phyloP scores from a whole-genome alignment of 2,888 invertebrate species.

The Ornithoptera alexandrae region DNA sequence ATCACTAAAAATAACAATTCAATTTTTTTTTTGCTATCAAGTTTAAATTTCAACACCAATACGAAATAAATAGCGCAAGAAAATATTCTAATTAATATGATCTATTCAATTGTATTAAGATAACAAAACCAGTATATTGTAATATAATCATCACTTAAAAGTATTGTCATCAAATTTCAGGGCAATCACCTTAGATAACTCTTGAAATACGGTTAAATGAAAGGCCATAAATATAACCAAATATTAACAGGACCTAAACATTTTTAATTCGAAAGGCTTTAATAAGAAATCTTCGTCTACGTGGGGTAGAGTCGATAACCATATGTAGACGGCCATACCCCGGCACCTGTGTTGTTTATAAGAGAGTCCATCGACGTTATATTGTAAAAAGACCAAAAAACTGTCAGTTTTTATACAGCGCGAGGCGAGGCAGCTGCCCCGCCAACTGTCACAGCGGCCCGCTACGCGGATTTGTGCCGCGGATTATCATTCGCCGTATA shows the following conservation, averaged over 20 bases:
- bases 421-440: constrained; percentile 72
- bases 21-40: background rate
- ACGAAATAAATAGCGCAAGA: background rate
- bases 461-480: constrained; percentile 64
- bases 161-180: constrained; percentile 34
- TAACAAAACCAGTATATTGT: constrained; percentile 20
- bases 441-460: constrained; percentile 71
- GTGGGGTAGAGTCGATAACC: constrained; percentile 66
- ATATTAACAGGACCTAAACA: constrained; percentile 34
- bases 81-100: constrained; percentile 7
- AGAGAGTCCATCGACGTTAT: constrained; percentile 72
- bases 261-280: constrained; percentile 51
- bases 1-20: no score
- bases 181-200: constrained; percentile 39
- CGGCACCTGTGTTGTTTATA: constrained; percentile 80
- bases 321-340: constrained; percentile 75
- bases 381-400: constrained; percentile 75
- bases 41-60: background rate
- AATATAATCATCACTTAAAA: constrained; percentile 21
- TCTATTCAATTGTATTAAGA: constrained; percentile 13
- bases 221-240: constrained; percentile 29
- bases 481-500: constrained; percentile 62
- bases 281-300: constrained; percentile 60
- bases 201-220: constrained; percentile 31
- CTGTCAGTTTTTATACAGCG: constrained; percentile 75